These are phyloP conservation scores for Drosophila multiciliata DNA, from an alignment of 2,888 invertebrate genomes.

Conservation along the genomic window DNA sequence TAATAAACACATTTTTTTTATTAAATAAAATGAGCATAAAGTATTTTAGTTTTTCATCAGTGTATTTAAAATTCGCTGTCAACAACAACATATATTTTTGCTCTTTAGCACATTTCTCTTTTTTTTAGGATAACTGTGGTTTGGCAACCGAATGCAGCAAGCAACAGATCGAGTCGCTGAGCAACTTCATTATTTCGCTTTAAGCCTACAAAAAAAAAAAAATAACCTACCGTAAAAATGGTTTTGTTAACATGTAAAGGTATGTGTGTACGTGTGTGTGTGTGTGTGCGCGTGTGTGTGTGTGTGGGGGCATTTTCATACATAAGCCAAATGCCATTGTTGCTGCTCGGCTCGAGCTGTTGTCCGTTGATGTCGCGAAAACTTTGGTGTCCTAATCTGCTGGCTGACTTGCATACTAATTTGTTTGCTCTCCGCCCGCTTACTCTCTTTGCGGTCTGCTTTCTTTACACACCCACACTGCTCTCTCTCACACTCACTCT, in stretches of 20 bases:
- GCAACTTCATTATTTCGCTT: slow-evolving; percentile 70
- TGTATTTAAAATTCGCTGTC: slow-evolving; percentile 1
- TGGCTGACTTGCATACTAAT: slow-evolving; percentile 80
- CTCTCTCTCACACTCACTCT: background rate
- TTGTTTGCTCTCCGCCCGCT: slow-evolving; percentile 66
- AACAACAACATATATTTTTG: background rate
- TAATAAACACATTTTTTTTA: background rate
- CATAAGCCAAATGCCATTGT: slow-evolving; percentile 59
- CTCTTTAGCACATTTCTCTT: background rate
- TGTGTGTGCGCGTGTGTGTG: slow-evolving; percentile 13
- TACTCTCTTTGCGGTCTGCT: slow-evolving; percentile 36
- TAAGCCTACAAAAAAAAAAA: slow-evolving; percentile 35
- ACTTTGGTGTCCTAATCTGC: slow-evolving; percentile 81
- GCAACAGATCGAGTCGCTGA: slow-evolving; percentile 67
- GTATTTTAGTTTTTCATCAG: background rate
- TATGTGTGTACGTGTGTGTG: slow-evolving; percentile 9
- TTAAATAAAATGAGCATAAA: background rate
- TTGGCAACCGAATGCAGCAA: slow-evolving; percentile 30
- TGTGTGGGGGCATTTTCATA: slow-evolving; percentile 36
- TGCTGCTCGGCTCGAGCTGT: slow-evolving; percentile 48
- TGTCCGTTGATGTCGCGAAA: slow-evolving; percentile 79
- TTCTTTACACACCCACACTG: slow-evolving; percentile 34
- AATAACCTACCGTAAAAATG: slow-evolving; percentile 8
- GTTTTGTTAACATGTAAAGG: slow-evolving; percentile 3
- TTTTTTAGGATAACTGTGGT: slow-evolving; percentile 23